Evolutionary conservation across 30 jellyfish, hydroid and myxozoan genomes (phyloP), one percentile per base, ranked within the genome.

Genomic region (Phacellophora camtschatica): DNA sequence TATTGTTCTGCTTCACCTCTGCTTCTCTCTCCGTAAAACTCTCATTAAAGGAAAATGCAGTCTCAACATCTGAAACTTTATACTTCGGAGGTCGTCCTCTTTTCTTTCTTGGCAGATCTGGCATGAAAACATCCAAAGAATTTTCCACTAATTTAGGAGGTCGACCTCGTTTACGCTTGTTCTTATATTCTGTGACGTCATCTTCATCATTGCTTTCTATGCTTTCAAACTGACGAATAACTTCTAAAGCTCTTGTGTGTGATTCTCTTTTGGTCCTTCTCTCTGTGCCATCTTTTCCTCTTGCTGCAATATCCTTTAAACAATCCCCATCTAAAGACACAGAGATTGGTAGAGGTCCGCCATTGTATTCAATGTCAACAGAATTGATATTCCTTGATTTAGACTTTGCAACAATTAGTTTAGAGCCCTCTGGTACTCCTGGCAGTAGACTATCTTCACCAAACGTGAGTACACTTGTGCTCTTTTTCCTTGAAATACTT

Each of bases 21-120:
- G n/a, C n/a, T n/a, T n/a, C n/a, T n/a, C n/a, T n/a, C n/a, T n/a
- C n/a, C n/a, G n/a, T n/a, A n/a, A n/a, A n/a, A n/a, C n/a, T n/a
- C n/a, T n/a, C n/a, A n/a, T n/a, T n/a, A n/a, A n/a, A n/a, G n/a
- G n/a, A n/a, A n/a, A n/a, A n/a, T n/a, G n/a, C n/a, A n/a, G n/a
- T n/a, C n/a, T n/a, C n/a, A n/a, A n/a, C n/a, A n/a, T n/a, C n/a
- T n/a, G n/a, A n/a, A n/a, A n/a, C n/a, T n/a, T n/a, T n/a, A n/a
- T n/a, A 29, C 27, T 53, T 53, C 32, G 73, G 69, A 16, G 69
- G 85, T 24, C 70, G 49, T 3, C 90, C 82, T 42, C 81, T 42
- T 34, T 42, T 78, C 63, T 31, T 62, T 48, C 49, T 78, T 0
- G 75, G 46, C 31, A 27, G 74, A 11, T 74, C 77, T 18, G 67